Percentiles rank a stretch among this genome's conserved stretches.
These are phyloP conservation scores for Trachelus troglodyta DNA, from an alignment of 2,888 invertebrate genomes.

Conservation along the genomic window DNA sequence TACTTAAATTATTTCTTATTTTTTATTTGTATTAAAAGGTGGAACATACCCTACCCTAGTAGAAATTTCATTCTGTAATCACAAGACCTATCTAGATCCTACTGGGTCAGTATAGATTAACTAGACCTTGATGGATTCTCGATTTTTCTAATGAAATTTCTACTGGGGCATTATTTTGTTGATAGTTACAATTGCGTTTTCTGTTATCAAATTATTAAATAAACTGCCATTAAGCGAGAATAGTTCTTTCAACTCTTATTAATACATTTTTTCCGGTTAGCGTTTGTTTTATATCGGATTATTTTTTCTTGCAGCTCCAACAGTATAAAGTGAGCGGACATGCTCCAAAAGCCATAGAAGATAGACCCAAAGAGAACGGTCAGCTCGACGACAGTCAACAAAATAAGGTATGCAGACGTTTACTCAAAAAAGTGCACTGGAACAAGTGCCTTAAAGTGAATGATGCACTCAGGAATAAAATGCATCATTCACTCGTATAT, in stretches of 20 bases:
- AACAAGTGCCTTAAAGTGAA: constrained; percentile 10
- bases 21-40: no score
- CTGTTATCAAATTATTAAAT: neutral
- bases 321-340: constrained; percentile 82
- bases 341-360: constrained; percentile 71
- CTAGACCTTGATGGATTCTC: neutral
- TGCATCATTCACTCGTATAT: constrained; percentile 15
- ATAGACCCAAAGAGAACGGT: constrained; percentile 85
- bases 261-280: neutral
- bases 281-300: neutral
- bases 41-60: no score
- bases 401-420: constrained; percentile 67
- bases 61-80: no score
- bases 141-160: neutral
- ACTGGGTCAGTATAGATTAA: neutral
- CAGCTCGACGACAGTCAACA: constrained; percentile 74
- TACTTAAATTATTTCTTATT: no score
- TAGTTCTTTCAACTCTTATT: neutral
- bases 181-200: neutral
- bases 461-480: constrained; percentile 14
- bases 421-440: neutral
- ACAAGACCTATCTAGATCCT: no score
- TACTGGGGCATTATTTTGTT: neutral
- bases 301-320: constrained; percentile 73
- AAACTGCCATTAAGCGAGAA: neutral